Base-by-base conservation (phyloP, 2,888 invertebrate species). In the Campoplex capitator region DNA sequence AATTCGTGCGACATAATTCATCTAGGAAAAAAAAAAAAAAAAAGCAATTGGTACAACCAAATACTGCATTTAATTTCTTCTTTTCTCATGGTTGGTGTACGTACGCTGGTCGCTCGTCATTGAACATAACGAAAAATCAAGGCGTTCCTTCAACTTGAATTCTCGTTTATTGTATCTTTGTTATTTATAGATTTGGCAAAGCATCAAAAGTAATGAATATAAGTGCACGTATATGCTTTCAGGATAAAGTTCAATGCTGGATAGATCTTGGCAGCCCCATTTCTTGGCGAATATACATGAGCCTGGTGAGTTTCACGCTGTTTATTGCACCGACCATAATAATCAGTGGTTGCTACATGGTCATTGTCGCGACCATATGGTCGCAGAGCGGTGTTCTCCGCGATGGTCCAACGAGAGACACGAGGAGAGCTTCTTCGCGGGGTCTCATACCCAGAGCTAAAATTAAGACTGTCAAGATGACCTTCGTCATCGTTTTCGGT, bases 401-500 rank as follows among this genome's bases (percentile, higher is more conserved):
- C 67, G 92, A 93, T 42, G 94, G 93, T 54, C 96, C 96, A 1
- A 95, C 95, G 4, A 91, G 92, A 67, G 96, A 96, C 89, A 96
- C 96, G 48, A 95, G 97, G 65, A 95, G 98, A 71, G 98, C 98
- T 0, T 98, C 98, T 93, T 98, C 98, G 38, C 95, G 98, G 75
- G 99, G 99, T 68, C 97, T 99, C 86, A 99, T 99, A 92, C 99
- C 99, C 0, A 96, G 98, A 88, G 99, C 99, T 51, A 99, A 99
- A 95, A 98, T 99, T 91, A 99, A 99, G 95, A 99, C 98, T 23
- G 98, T 99, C 88, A 99, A 99, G 95, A 99, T 99, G 98, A 99
- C 99, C 0, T 97, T 99, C 90, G 98, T 98, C 90, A 99, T 99
- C 91, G 98, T 99, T 85, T 97, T 98, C 91, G 98, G 98, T 98